phyloP scores from a whole-genome alignment of 1,140 invertebrate genomes.

The Drosophila kanapiae region DNA sequence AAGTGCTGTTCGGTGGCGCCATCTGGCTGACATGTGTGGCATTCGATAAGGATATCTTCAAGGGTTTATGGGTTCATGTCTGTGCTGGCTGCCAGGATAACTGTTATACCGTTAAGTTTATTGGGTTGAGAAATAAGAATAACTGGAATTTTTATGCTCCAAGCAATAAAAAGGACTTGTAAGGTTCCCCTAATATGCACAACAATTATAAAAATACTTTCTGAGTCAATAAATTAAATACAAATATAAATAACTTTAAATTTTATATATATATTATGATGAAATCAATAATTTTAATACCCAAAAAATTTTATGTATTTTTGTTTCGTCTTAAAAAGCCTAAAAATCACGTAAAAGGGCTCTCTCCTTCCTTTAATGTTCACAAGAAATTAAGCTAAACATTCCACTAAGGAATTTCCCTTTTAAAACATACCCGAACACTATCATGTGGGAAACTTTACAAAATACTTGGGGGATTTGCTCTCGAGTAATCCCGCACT shows the following conservation, averaged over 20 bases:
- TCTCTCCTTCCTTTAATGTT: not conserved
- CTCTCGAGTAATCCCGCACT: constrained; percentile 28
- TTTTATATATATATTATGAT: not conserved
- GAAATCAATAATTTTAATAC: no score
- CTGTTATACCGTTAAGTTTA: not conserved
- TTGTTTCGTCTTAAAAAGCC: not conserved
- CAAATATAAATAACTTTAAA: not conserved
- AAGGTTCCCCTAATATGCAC: not conserved
- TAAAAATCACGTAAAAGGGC: no score
- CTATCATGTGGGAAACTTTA: constrained; percentile 13
- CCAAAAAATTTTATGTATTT: not conserved
- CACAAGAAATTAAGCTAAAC: not conserved
- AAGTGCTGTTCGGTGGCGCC: constrained; percentile 54
- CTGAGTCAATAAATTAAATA: no score
- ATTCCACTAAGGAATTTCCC: constrained; percentile 3
- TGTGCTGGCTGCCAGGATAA: constrained; percentile 31
- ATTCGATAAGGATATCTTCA: constrained; percentile 39
- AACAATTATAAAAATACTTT: not conserved
- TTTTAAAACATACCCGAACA: not conserved
- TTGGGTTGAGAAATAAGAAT: not conserved
- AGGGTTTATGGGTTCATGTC: constrained; percentile 23
- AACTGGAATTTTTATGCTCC: not conserved
- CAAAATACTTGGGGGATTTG: constrained; percentile 34
- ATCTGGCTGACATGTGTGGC: constrained; percentile 17
- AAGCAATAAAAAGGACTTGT: not conserved